Evolutionary conservation across 2,888 invertebrate genomes (phyloP).

Genomic region (Sesamia inferens): DNA sequence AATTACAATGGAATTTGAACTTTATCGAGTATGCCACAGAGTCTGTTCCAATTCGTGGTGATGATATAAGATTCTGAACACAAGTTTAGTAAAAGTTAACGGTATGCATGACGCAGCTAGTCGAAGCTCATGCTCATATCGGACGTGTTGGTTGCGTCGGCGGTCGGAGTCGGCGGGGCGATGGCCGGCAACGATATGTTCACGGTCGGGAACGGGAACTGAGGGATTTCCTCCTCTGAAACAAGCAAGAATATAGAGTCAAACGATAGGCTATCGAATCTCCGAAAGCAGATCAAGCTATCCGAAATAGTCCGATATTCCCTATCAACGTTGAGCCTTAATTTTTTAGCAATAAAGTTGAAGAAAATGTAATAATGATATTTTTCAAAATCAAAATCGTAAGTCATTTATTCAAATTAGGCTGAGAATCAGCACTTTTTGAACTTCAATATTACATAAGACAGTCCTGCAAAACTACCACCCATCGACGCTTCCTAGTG

Average conservation of each 20-base stretch:
- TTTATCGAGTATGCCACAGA: neutral
- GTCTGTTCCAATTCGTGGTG: neutral
- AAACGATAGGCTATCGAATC: too few relatives aligned
- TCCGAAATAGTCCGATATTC: too few relatives aligned
- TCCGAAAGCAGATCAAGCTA: too few relatives aligned
- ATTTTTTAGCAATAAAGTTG: too few relatives aligned
- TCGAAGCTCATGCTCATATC: slow-evolving; percentile 90
- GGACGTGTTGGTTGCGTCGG: slow-evolving; percentile 77
- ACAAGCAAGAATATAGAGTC: slow-evolving; percentile 7
- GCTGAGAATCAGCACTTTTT: too few relatives aligned
- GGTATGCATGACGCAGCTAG: slow-evolving; percentile 54
- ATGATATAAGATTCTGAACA: neutral
- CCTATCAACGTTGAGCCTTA: too few relatives aligned
- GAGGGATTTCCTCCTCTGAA: slow-evolving; percentile 86
- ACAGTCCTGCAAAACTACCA: too few relatives aligned
- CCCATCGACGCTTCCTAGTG: too few relatives aligned
- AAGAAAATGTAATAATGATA: too few relatives aligned
- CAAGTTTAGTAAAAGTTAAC: neutral
- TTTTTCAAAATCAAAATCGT: too few relatives aligned
- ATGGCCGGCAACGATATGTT: slow-evolving; percentile 70
- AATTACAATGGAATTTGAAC: neutral
- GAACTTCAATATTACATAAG: too few relatives aligned
- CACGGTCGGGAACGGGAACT: slow-evolving; percentile 84
- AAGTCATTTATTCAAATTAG: too few relatives aligned
- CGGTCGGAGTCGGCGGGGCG: slow-evolving; percentile 56